These are phyloP conservation scores for Kryphioiulus occultus DNA, from an alignment of 2,888 invertebrate genomes.

Conservation along the genomic window DNA sequence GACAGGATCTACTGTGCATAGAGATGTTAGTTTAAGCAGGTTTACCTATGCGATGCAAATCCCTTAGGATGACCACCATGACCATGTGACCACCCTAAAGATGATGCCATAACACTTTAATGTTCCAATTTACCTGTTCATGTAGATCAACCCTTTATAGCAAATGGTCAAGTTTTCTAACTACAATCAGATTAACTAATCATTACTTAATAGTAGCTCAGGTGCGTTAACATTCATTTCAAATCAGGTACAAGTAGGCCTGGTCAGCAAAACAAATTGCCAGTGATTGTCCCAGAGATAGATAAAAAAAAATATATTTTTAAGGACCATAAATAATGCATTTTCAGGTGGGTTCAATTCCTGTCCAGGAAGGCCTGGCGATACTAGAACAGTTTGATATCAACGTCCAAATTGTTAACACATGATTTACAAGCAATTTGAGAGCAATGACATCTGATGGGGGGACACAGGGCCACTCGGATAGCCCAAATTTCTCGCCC, in stretches of 20 bases:
- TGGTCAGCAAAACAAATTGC: background rate
- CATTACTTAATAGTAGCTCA: background rate
- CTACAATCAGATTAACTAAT: background rate
- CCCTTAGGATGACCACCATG: too few relatives aligned
- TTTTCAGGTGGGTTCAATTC: slow-evolving; percentile 15
- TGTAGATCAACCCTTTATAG: too few relatives aligned
- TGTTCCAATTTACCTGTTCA: too few relatives aligned
- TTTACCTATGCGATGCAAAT: too few relatives aligned
- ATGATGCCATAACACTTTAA: too few relatives aligned
- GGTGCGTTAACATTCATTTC: background rate
- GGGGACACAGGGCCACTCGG: background rate
- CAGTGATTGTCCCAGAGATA: background rate
- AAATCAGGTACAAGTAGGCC: background rate
- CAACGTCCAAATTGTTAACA: background rate
- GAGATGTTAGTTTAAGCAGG: too few relatives aligned
- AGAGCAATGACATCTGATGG: background rate
- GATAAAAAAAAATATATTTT: background rate
- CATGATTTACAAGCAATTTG: slow-evolving; percentile 5
- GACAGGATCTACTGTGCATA: too few relatives aligned
- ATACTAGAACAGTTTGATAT: background rate
- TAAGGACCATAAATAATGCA: slow-evolving; percentile 14
- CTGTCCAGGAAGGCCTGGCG: slow-evolving; percentile 8
- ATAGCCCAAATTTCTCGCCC: background rate
- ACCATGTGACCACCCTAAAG: too few relatives aligned
- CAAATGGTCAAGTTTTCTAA: too few relatives aligned